A percentile compares a stretch with the other conserved stretches of the same genome.
phyloP scores from a whole-genome alignment of 2,888 invertebrate genomes.

The Dascillus cervinus region DNA sequence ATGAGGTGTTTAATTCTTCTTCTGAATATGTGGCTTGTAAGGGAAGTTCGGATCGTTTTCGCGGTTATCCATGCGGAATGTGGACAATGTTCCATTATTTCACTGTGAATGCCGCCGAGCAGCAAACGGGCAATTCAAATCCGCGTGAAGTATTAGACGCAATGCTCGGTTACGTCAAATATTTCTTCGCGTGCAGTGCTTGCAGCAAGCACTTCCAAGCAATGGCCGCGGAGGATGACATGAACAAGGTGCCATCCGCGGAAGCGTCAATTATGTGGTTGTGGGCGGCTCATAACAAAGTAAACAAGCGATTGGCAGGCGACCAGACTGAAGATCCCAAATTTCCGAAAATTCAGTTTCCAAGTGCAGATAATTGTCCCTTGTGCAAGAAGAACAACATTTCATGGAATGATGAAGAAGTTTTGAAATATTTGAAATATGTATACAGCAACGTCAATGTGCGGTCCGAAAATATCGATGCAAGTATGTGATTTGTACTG shows the following conservation, averaged over 20 bases:
- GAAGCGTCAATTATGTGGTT: slow-evolving; percentile 84
- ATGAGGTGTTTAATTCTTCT: slow-evolving; percentile 50
- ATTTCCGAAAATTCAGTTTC: slow-evolving; percentile 86
- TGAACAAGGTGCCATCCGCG: slow-evolving; percentile 60
- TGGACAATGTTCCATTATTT: slow-evolving; percentile 94
- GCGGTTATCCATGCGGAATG: slow-evolving; percentile 90
- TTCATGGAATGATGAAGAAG: slow-evolving; percentile 55
- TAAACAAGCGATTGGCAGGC: slow-evolving; percentile 79
- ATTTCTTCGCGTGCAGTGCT: slow-evolving; percentile 91
- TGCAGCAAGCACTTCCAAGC: slow-evolving; percentile 84
- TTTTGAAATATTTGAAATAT: slow-evolving; percentile 54
- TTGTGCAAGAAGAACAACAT: slow-evolving; percentile 51
- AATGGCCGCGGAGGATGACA: slow-evolving; percentile 68
- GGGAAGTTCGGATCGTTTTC: slow-evolving; percentile 64
- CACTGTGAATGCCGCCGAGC: slow-evolving; percentile 65
- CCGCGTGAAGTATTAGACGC: slow-evolving; percentile 67
- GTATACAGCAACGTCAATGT: slow-evolving; percentile 46
- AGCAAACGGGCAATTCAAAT: slow-evolving; percentile 42
- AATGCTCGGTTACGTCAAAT: slow-evolving; percentile 80
- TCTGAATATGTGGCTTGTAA: slow-evolving; percentile 71
- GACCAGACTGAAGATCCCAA: slow-evolving; percentile 85
- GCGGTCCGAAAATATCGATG: slow-evolving; percentile 38
- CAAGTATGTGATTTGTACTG: slow-evolving; percentile 39
- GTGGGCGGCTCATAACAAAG: slow-evolving; percentile 91
- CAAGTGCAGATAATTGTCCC: slow-evolving; percentile 59